Percentiles rank a stretch among this genome's conserved stretches.
Evolutionary conservation across 2,113 vertebrate genomes (phyloP).

Genomic region (Cervus canadensis): DNA sequence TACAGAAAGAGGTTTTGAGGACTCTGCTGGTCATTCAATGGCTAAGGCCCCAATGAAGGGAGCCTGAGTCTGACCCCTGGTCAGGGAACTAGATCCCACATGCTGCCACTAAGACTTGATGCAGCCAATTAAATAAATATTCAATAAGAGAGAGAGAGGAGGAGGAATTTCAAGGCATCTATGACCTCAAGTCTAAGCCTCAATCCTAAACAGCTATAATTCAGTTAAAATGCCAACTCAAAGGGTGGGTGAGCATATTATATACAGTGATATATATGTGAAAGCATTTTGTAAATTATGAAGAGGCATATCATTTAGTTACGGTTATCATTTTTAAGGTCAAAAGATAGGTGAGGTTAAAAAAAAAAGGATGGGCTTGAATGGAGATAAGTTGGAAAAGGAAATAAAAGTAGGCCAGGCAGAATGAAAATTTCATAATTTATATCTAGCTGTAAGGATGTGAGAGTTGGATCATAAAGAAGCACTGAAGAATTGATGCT

Average conservation of each 20-base stretch:
- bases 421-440: neutral
- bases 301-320: neutral
- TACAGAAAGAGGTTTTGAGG: neutral
- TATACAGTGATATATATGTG: neutral
- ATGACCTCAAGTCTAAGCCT: neutral
- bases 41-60: neutral
- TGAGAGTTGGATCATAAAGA: neutral
- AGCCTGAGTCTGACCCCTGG: neutral
- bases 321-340: neutral
- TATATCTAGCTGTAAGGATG: neutral
- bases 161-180: neutral
- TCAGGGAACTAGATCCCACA: neutral
- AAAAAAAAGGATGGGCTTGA: neutral
- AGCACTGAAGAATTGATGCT: neutral
- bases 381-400: neutral
- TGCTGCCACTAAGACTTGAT: neutral
- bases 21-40: neutral
- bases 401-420: neutral
- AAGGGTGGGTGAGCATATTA: neutral
- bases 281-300: slow-evolving; percentile 4
- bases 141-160: neutral
- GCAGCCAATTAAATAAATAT: neutral
- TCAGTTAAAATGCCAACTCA: neutral
- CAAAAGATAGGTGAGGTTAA: neutral
- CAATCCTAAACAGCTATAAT: neutral